Evolutionary conservation across 2,888 invertebrate genomes (phyloP), one percentile per base, ranked within the genome.

Genomic region (Belgica antarctica): DNA sequence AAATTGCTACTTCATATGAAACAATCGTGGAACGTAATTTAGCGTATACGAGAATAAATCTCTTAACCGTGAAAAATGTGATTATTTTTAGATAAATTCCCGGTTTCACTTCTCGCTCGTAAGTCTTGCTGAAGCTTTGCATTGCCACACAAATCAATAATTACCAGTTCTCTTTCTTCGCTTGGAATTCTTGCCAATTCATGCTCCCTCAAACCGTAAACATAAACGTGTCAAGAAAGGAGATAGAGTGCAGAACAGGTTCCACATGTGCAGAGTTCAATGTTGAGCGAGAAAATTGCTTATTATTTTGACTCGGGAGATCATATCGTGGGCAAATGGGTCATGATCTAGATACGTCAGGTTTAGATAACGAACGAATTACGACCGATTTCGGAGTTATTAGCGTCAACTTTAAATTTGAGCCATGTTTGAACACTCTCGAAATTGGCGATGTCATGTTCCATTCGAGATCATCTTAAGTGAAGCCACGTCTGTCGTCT

Each of bases 11-110:
- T 28, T 15, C 25, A 59, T 22, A 8, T 27, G 59, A 52, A 52
- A 4, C 7, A 52, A 52, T 52, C 52, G 52, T 4, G 22, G 22
- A 52, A 52, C 4, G 5, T 3, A 2, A 22, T 52, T 59, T 4
- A 3, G 22, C 59, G 12, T 24, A 2, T 59, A 8, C 25, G 25
- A 27, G 27, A 59, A 24, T 19, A 28, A 57, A 68, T 52, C 24
- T 68, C 34, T 68, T 68, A 27, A 68, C 57, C 41, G 27, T 65
- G 63, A 65, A 65, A 25, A 46, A 62, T 47, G 36, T 27, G 47
- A 68, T 68, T 68, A 52, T 57, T 52, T 46, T 27, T 57, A 57
- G 52, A 27, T n/a, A n/a, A n/a, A 22, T 4, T 27, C 25, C 27
- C 59, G 4, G 15, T 27, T 59, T 59, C 52, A n/a, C 12, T n/a